Conservation (phyloP, 2,888 invertebrate species). For the Helleia helle region DNA sequence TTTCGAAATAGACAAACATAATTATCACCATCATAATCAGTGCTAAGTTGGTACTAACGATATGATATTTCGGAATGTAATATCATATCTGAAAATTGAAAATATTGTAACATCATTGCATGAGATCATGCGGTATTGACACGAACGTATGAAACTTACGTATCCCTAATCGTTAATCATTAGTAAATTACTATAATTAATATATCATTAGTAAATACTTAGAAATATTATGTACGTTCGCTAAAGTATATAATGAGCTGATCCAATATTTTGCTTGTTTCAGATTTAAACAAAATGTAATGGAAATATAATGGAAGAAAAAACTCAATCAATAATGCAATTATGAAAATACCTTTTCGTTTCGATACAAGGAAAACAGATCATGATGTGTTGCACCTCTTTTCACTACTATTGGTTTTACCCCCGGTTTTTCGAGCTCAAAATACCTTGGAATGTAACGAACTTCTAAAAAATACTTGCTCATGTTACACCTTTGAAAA, state of each 20-base stretch:
- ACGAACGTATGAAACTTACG: not conserved
- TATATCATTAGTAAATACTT: no score
- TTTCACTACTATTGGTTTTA: constrained; percentile 57
- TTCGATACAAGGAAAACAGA: constrained; percentile 50
- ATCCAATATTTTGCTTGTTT: constrained; percentile 42
- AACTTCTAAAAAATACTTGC: constrained; percentile 84
- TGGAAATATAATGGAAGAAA: constrained; percentile 23
- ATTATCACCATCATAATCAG: no score
- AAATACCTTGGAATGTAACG: constrained; percentile 77
- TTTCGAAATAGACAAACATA: no score
- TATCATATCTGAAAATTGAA: no score
- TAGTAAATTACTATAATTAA: no score
- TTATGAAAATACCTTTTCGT: constrained; percentile 61
- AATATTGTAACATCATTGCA: constrained; percentile 14
- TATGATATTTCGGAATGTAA: no score
- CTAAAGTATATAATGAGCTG: no score
- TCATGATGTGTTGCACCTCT: constrained; percentile 51
- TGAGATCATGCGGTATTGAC: not conserved
- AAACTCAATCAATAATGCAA: constrained; percentile 54
- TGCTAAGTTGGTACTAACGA: no score
- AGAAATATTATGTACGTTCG: no score
- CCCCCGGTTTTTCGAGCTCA: constrained; percentile 63
- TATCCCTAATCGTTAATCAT: no score
- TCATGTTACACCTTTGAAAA: constrained; percentile 94
- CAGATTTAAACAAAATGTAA: constrained; percentile 36